These are phyloP conservation scores for Asobara japonica DNA, from an alignment of 1,140 invertebrate genomes.

Conservation along the genomic window DNA sequence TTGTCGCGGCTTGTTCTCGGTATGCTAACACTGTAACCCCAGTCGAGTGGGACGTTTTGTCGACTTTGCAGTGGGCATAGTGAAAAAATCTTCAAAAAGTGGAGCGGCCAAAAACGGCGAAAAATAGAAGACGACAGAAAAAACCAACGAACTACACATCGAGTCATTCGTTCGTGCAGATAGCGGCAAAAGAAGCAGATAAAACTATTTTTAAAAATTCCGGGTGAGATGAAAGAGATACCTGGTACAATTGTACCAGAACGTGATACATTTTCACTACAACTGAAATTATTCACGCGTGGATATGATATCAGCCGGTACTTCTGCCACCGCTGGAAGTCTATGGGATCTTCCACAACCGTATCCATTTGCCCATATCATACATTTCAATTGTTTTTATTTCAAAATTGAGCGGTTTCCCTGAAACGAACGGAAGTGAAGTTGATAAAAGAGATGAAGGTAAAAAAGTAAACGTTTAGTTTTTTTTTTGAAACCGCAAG, in stretches of 20 bases:
- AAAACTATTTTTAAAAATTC: background rate
- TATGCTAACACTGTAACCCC: slow-evolving; percentile 12
- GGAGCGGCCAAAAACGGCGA: background rate
- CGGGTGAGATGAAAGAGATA: background rate
- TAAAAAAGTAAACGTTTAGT: background rate
- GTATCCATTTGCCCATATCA: background rate
- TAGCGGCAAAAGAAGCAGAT: background rate
- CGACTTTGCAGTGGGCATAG: slow-evolving; percentile 13
- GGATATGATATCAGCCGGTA: background rate
- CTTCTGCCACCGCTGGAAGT: background rate
- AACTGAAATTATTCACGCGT: background rate
- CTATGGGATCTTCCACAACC: background rate
- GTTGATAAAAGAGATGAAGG: background rate
- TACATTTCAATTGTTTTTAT: background rate
- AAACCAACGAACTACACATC: background rate
- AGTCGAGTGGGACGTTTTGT: slow-evolving; percentile 11
- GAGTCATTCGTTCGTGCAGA: slow-evolving; percentile 6
- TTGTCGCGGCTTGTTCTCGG: slow-evolving; percentile 24
- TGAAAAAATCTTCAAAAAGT: background rate
- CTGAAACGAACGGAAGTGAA: background rate
- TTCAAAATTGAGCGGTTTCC: background rate
- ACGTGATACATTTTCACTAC: background rate
- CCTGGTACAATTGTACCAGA: background rate
- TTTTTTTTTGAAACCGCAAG: slow-evolving; percentile 5
- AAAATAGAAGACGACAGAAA: background rate